Evolutionary conservation across 1,140 invertebrate genomes (phyloP), one percentile per base, ranked within the genome.

Genomic region (Pogonognathellus flavescens): DNA sequence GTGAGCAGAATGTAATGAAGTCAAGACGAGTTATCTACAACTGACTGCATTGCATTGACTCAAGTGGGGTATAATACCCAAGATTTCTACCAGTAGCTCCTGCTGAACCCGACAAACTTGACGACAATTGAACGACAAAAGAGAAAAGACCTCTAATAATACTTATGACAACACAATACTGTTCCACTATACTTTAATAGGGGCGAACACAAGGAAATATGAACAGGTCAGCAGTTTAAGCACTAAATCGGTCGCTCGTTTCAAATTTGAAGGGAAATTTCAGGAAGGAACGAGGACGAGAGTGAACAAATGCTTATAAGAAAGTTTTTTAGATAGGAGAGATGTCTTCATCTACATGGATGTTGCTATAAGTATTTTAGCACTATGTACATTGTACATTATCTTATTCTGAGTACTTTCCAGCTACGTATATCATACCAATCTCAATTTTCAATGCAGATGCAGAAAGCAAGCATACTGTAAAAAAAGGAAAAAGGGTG

Each of bases 201-300:
- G 20, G 62, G 25, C 49, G 14, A 66, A 66, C 62, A 66, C 18
- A 83, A 53, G 13, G 53, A 83, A 83, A 83, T 83, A 83, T 83
- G 82, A 83, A 66, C 82, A 83, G 82, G 82, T 83, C 82, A 83
- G 82, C 82, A 83, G 60, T 66, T 83, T 83, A 83, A 66, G 57
- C 82, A 57, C 57, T 83, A 83, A 83, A 83, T 83, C 80, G 80
- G 53, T 55, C 52, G 62, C 62, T 66, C 62, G 20, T 25, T 66
- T 66, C 62, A 66, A 66, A 66, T 66, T 66, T 66, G 9, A 66
- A 66, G 62, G 62, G 62, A 66, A 66, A 66, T 66, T 66, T 25
- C 20, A 66, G 62, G 62, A 66, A 31, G 62, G 22, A 22, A 60
- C 20, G 57, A 16, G 20, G 16, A 18, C 18, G 10, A 14, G 62